A percentile compares a stretch with the other conserved stretches of the same genome.
Conservation (phyloP, 2,888 invertebrate species). For the Halictus ligatus region DNA sequence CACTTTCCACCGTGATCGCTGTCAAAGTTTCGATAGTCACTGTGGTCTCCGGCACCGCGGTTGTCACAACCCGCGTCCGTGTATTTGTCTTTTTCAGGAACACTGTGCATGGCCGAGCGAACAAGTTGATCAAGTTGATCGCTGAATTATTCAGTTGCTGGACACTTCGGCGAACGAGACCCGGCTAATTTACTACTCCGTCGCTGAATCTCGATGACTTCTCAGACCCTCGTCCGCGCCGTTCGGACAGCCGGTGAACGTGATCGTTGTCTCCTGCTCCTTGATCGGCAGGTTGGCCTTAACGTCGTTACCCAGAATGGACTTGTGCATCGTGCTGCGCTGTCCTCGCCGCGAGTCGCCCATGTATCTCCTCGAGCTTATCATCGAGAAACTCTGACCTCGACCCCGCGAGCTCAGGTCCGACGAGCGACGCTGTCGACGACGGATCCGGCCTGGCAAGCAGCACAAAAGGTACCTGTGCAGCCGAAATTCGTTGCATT, state of each 20-base stretch:
- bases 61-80: background rate
- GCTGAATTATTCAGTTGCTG: slow-evolving; percentile 32
- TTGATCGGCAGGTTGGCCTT: slow-evolving; percentile 55
- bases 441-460: slow-evolving; percentile 27
- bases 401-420: slow-evolving; percentile 74
- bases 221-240: slow-evolving; percentile 66
- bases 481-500: background rate
- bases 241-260: slow-evolving; percentile 73
- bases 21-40: background rate
- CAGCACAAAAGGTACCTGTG: slow-evolving; percentile 77
- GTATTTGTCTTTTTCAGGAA: background rate
- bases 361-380: slow-evolving; percentile 74
- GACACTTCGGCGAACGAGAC: slow-evolving; percentile 25
- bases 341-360: slow-evolving; percentile 75
- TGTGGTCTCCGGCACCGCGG: background rate
- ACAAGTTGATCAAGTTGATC: background rate
- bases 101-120: background rate
- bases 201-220: slow-evolving; percentile 40
- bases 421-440: slow-evolving; percentile 68
- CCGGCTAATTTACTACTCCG: slow-evolving; percentile 33
- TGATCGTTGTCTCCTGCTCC: slow-evolving; percentile 79
- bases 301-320: slow-evolving; percentile 47
- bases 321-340: slow-evolving; percentile 73
- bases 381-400: slow-evolving; percentile 77
- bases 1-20: background rate